Evolutionary conservation across 2,797 vertebrate species (phyloP), one percentile per base, ranked within the genome.

Genomic region (Champsocephalus esox): DNA sequence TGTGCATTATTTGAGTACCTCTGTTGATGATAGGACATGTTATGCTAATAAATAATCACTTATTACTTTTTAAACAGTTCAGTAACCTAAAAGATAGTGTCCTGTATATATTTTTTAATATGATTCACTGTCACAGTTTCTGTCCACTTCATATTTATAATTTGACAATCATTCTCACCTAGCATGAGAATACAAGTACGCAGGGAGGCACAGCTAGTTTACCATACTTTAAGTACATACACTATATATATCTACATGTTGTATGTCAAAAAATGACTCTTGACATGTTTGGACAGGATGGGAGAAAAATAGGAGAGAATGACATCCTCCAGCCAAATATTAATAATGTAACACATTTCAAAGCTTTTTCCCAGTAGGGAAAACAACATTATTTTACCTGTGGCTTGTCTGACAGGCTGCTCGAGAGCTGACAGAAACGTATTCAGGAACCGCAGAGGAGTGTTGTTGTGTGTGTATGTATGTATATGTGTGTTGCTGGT

Each of bases 371-470:
- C 88, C 90, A 79, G 75, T 59, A 73, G 88, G 77, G 46, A 85
- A 90, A 89, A 87, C 74, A 88, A 84, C 70, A 85, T 90, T 90
- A 86, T 87, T 91, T 89, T 92, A 93, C 90, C 91, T 91, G 88
- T 87, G 85, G 82, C 87, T 88, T 77, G 79, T 93, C 86, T 90
- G 90, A 92, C 91, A 91, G 91, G 76, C 87, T 85, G 82, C 65
- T 89, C 51, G 28, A 77, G 70, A 73, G 80, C 81, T 92, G 89
- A 92, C 89, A 89, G 82, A 85, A 86, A 84, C 44, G 56, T 80
- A 90, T 81, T 86, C 73, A 77, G 78, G 81, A 75, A 82, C 83
- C 19, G 55, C 79, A 64, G 68, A 79, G 70, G 71, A 8, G 58
- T 78, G 81, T 83, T 55, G 69, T 61, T 85, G 75, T 81, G 68